Conservation (phyloP, 1,140 invertebrate species). For the Radopholus similis region DNA sequence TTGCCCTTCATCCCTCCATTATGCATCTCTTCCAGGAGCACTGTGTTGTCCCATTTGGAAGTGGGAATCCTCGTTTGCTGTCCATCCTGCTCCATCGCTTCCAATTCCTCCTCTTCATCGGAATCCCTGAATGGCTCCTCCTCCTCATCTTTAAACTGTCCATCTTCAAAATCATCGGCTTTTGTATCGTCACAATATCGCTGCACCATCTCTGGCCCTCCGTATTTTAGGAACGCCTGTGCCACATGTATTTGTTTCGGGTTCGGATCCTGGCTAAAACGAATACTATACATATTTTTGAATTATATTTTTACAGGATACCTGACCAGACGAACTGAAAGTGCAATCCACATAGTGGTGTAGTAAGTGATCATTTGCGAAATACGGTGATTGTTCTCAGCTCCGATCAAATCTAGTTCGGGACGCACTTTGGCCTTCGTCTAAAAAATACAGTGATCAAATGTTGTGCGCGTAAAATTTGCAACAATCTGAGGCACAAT, state of each 20-base stretch:
- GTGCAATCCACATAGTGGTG: constrained; percentile 24
- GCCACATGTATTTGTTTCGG: constrained; percentile 4
- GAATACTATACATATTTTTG: not conserved
- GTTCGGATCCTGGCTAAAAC: not conserved
- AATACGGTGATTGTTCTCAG: constrained; percentile 23
- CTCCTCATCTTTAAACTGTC: too few species aligned
- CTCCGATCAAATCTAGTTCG: too few species aligned
- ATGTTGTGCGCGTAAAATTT: not conserved
- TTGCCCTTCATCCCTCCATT: not conserved
- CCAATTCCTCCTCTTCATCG: not conserved
- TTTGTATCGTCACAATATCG: not conserved
- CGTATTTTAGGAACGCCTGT: constrained; percentile 14
- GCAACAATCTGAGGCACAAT: constrained; percentile 32
- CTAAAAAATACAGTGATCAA: not conserved
- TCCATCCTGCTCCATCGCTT: constrained; percentile 4
- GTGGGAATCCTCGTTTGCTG: not conserved
- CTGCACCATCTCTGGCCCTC: not conserved
- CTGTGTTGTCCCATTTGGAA: constrained; percentile 7
- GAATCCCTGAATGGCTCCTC: not conserved
- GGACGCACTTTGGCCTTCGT: constrained; percentile 17
- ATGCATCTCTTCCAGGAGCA: too few species aligned
- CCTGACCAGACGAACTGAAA: constrained; percentile 26
- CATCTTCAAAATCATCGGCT: not conserved
- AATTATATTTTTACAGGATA: not conserved
- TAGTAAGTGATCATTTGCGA: constrained; percentile 26